Conservation (phyloP, 2,797 vertebrate genomes). For the Phoebastria nigripes region DNA sequence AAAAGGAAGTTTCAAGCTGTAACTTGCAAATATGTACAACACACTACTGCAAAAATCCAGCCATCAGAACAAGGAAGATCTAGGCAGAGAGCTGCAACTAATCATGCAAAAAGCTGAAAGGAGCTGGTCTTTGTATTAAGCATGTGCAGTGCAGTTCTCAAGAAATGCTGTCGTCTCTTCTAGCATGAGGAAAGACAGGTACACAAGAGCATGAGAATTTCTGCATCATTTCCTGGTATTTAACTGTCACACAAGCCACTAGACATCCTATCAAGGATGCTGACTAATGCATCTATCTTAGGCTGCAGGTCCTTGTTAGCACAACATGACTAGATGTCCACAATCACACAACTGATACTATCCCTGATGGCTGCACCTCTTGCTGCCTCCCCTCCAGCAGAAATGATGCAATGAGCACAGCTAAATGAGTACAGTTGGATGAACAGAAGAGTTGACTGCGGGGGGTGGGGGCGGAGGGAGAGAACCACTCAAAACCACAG, state of each 20-base stretch:
- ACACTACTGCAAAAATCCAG: constrained; percentile 52
- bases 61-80: not conserved
- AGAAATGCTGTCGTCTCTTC: not conserved
- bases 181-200: not conserved
- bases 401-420: constrained; percentile 10
- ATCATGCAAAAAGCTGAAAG: constrained; percentile 4
- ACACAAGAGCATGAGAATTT: constrained; percentile 6
- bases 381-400: not conserved
- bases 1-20: constrained; percentile 66
- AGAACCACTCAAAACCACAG: not conserved
- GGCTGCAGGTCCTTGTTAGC: not conserved
- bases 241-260: constrained; percentile 2
- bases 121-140: not conserved
- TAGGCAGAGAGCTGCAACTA: constrained; percentile 12
- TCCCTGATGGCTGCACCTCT: not conserved
- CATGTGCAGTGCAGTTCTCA: not conserved
- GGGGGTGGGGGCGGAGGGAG: not conserved
- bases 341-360: not conserved
- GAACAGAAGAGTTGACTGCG: not conserved
- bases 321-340: not conserved
- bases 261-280: not conserved
- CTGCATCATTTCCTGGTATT: not conserved
- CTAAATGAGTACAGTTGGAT: not conserved
- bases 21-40: constrained; percentile 56
- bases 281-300: constrained; percentile 20